Evolutionary conservation across 2,888 invertebrate species (phyloP), one percentile per base, ranked within the genome.

Genomic region (Cryptosula pallasiana): DNA sequence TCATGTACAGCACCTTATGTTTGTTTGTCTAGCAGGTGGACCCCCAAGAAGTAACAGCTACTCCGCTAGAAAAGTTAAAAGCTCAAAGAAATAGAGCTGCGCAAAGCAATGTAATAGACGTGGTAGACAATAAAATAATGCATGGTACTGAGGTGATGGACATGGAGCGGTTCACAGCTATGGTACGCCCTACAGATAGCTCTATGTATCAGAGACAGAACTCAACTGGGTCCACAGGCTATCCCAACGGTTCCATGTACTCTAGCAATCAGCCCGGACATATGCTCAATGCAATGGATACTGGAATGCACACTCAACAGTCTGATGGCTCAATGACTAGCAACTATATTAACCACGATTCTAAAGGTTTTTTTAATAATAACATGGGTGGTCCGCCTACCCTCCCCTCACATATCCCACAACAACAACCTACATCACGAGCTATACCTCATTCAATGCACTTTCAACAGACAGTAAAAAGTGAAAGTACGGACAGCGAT

Each of bases 91-190:
- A 63, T 32, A 63, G n/a, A 32, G 2, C 63, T 2, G 13, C 25
- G 32, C 57, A 57, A 57, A 20, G 25, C 3, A 63, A 63, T 27
- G 32, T 63, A 5, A 32, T 63, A 13, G 63, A 63, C 32, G 63
- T 63, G 32, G 34, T 63, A 27, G 27, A 63, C 32, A 27, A 63
- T 27, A 63, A 63, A 27, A 63, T 63, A 20, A 63, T 63, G 63
- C 32, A 25, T 9, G 63, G 63, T n/a, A 32, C 63, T 3, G 63
- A 63, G 63, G 29, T 29, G n/a, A 27, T 63, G 3, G 34, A 63
- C 63, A 25, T 63, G 32, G 27, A 32, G 20, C 27, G 63, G 63
- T 63, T 32, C 32, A 32, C 63, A 13, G 27, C 63, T 32, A 20
- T 63, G n/a, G 25, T 16, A 5, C 3, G 29, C 13, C 2, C 9